Evolutionary conservation across 1,140 invertebrate genomes (phyloP).

Genomic region (Plectus sambesii): DNA sequence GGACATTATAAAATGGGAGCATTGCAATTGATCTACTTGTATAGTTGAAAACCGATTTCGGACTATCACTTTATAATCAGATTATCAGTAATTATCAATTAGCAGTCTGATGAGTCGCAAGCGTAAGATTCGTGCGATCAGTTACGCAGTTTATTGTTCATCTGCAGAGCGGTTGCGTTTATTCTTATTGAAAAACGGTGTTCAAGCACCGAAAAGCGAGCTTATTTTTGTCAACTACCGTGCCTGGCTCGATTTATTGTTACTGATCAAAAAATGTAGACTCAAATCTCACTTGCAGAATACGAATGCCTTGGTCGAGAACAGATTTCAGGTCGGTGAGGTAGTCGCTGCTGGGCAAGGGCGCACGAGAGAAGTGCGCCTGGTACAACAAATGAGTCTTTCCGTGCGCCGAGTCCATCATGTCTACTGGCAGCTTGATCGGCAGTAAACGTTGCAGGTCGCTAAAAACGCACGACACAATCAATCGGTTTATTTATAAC

Average conservation of each 20-base stretch:
- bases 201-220: no score
- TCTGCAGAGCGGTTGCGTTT: no score
- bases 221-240: no score
- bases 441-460: slow-evolving; percentile 15
- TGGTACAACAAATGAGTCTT: slow-evolving; percentile 87
- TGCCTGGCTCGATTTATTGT: no score
- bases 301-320: slow-evolving; percentile 83
- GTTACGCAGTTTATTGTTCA: no score
- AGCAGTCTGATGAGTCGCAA: no score
- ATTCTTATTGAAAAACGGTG: no score
- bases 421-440: slow-evolving; percentile 15
- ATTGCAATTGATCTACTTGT: slow-evolving; percentile 8
- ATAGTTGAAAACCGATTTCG: slow-evolving; percentile 9
- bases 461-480: no score
- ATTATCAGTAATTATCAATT: neutral
- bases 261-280: no score
- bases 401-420: slow-evolving; percentile 56
- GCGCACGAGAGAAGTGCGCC: slow-evolving; percentile 67
- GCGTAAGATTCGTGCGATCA: no score
- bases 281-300: slow-evolving; percentile 63
- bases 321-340: slow-evolving; percentile 90
- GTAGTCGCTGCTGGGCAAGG: slow-evolving; percentile 80
- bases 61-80: neutral
- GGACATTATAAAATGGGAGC: neutral
- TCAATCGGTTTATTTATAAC: no score